Conservation (phyloP, 2,888 invertebrate species). For the Spisula solida region DNA sequence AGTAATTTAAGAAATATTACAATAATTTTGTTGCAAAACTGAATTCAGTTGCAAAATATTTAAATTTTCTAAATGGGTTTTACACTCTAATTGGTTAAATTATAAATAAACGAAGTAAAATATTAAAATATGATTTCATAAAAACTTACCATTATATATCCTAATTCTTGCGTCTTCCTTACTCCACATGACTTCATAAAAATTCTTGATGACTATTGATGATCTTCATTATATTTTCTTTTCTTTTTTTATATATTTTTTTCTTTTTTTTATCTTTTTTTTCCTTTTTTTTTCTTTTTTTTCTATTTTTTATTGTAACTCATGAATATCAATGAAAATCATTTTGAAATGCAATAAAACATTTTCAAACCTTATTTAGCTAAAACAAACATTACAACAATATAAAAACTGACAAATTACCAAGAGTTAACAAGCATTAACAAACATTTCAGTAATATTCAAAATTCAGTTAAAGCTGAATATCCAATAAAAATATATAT, state of each 20-base stretch:
- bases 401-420: background rate
- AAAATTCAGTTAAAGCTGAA: too few relatives aligned
- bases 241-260: background rate
- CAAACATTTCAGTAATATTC: too few relatives aligned
- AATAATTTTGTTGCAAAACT: too few relatives aligned
- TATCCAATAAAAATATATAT: too few relatives aligned
- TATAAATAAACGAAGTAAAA: too few relatives aligned
- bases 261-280: background rate
- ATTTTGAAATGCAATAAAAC: constrained; percentile 18
- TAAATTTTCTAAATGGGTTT: too few relatives aligned
- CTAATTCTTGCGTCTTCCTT: background rate
- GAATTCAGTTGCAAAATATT: too few relatives aligned
- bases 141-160: background rate
- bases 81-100: too few relatives aligned
- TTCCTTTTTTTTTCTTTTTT: background rate
- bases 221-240: background rate
- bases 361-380: background rate
- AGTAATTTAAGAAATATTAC: too few relatives aligned
- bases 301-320: background rate
- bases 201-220: too few relatives aligned
- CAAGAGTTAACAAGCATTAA: too few relatives aligned
- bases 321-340: constrained; percentile 7
- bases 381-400: background rate
- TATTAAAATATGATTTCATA: too few relatives aligned
- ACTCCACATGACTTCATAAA: background rate